Percentiles rank a stretch among this genome's conserved stretches.
Evolutionary conservation across 2,797 vertebrate genomes (phyloP).

Genomic region (Ctenopoma multispine): DNA sequence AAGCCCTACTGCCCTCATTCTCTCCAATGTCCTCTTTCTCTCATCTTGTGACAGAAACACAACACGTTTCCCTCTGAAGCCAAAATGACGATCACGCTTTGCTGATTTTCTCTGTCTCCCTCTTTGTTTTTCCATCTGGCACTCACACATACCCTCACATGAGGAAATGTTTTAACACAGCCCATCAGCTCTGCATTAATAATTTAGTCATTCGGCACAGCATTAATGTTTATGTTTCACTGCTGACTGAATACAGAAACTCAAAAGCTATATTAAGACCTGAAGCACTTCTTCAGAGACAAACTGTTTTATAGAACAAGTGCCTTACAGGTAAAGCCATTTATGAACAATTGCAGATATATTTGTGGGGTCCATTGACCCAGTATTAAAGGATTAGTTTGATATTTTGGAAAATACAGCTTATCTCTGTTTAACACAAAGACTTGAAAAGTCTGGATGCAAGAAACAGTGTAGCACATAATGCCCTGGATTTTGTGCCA

Average conservation of each 20-base stretch:
- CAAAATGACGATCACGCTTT: conserved; percentile 31
- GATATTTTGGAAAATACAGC: neutral
- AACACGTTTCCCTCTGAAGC: conserved; percentile 42
- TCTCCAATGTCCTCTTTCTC: conserved; percentile 39
- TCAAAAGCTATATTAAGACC: conserved; percentile 52
- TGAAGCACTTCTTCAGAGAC: conserved; percentile 16
- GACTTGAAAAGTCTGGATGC: neutral
- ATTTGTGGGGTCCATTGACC: neutral
- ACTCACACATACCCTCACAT: neutral
- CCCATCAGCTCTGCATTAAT: conserved; percentile 67
- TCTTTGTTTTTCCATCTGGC: conserved; percentile 15
- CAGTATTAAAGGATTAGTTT: neutral
- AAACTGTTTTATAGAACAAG: too few species aligned
- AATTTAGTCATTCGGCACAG: conserved; percentile 61
- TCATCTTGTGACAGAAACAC: conserved; percentile 63
- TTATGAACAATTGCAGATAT: neutral
- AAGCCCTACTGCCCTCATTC: conserved; percentile 42
- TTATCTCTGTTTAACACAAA: neutral
- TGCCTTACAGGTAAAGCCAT: neutral
- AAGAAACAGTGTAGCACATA: neutral
- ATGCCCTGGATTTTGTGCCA: conserved; percentile 1
- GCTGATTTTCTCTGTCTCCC: conserved; percentile 6
- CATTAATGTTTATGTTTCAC: conserved; percentile 64
- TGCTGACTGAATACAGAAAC: conserved; percentile 34
- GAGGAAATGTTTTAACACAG: conserved; percentile 35